Conservation (phyloP, 1,140 invertebrate species). For the Helicoverpa armigera region DNA sequence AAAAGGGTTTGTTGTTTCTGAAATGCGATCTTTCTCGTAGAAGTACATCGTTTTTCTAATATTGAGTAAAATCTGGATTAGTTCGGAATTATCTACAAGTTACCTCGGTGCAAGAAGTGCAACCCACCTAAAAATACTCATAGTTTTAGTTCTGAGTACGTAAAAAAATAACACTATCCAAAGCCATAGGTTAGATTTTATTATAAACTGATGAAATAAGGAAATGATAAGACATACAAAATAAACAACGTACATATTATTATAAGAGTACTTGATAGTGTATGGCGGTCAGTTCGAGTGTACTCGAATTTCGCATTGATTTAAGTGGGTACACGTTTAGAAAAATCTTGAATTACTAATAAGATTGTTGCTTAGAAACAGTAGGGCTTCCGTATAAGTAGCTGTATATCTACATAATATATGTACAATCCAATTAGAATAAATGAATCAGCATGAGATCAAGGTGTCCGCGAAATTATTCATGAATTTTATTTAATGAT, state of each 20-base stretch:
- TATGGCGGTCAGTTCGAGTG: neutral
- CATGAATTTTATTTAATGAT: neutral
- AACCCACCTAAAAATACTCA: too few relatives aligned
- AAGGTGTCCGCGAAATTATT: neutral
- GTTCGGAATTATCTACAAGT: too few relatives aligned
- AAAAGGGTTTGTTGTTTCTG: too few relatives aligned
- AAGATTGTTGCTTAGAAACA: slow-evolving; percentile 3
- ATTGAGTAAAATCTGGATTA: too few relatives aligned
- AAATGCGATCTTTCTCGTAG: too few relatives aligned
- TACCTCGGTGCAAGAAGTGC: too few relatives aligned
- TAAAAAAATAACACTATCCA: slow-evolving; percentile 12
- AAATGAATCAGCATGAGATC: neutral
- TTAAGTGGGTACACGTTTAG: slow-evolving; percentile 1
- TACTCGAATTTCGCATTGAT: slow-evolving; percentile 21
- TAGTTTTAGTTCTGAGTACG: neutral
- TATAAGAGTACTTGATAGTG: slow-evolving; percentile 37
- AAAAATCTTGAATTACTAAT: slow-evolving; percentile 17
- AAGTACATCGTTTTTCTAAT: too few relatives aligned
- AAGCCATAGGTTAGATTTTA: slow-evolving; percentile 40
- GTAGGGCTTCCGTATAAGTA: neutral
- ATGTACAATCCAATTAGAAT: neutral
- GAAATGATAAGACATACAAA: slow-evolving; percentile 39
- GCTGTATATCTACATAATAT: neutral
- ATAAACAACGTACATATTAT: slow-evolving; percentile 32
- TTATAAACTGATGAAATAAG: slow-evolving; percentile 43